Percentiles rank a stretch among this genome's conserved stretches.
Conservation (phyloP, 2,888 invertebrate genomes). For the Clepsis dumicolana region DNA sequence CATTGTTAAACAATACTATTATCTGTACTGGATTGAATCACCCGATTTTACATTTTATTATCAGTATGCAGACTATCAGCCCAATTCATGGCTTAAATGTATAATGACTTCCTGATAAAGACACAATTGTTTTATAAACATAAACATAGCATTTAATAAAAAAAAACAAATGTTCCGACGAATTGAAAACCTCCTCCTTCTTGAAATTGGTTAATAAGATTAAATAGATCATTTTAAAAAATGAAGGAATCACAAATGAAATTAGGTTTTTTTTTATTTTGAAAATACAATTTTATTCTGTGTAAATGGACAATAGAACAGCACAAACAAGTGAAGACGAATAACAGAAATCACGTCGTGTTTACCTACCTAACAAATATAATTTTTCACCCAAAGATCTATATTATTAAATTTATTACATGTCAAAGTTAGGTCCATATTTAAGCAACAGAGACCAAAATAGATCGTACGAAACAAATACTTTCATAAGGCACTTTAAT, state of each 20-base stretch:
- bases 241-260: slow-evolving; percentile 26
- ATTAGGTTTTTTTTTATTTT: slow-evolving; percentile 45
- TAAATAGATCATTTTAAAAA: background rate
- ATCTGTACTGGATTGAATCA: slow-evolving; percentile 10
- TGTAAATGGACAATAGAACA: slow-evolving; percentile 57
- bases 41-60: slow-evolving; percentile 16
- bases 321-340: slow-evolving; percentile 61
- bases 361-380: slow-evolving; percentile 26
- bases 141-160: too few relatives aligned
- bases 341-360: slow-evolving; percentile 57
- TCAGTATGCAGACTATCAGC: slow-evolving; percentile 21
- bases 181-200: too few relatives aligned
- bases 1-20: slow-evolving; percentile 9
- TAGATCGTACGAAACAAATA: slow-evolving; percentile 26
- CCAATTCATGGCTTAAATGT: slow-evolving; percentile 20
- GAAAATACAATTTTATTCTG: slow-evolving; percentile 60
- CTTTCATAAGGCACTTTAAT: slow-evolving; percentile 49
- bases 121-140: background rate
- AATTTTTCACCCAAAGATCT: slow-evolving; percentile 17
- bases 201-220: background rate
- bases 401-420: slow-evolving; percentile 10
- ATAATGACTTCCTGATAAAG: slow-evolving; percentile 24
- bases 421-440: slow-evolving; percentile 9
- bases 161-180: too few relatives aligned
- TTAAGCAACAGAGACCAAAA: slow-evolving; percentile 24